Evolutionary conservation across 2,888 invertebrate genomes (phyloP).

Genomic region (Chromoteleia sp.): DNA sequence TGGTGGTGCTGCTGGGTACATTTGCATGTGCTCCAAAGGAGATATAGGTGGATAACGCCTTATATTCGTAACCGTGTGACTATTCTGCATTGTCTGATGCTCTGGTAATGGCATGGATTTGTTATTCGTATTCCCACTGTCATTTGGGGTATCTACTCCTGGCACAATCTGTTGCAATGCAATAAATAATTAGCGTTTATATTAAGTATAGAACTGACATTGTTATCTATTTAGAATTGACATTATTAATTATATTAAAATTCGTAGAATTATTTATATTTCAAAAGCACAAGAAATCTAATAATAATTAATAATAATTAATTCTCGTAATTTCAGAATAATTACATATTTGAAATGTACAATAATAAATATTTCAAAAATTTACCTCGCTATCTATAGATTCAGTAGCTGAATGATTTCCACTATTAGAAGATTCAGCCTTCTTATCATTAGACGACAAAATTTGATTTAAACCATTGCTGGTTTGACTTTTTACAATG

Average conservation of each 20-base stretch:
- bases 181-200: conserved; percentile 1
- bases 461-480: conserved; percentile 80
- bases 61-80: conserved; percentile 78
- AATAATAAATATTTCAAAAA: neutral
- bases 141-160: conserved; percentile 74
- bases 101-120: conserved; percentile 77
- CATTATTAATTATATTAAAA: too few relatives aligned
- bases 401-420: conserved; percentile 74
- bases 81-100: conserved; percentile 79
- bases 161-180: conserved; percentile 69
- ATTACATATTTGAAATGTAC: neutral
- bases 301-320: too few relatives aligned
- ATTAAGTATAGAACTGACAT: too few relatives aligned
- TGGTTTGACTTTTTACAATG: conserved; percentile 86
- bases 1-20: conserved; percentile 81
- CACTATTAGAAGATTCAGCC: conserved; percentile 76
- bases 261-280: too few relatives aligned
- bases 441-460: conserved; percentile 76
- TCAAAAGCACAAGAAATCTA: too few relatives aligned
- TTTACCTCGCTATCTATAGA: conserved; percentile 77
- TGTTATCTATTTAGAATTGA: too few relatives aligned
- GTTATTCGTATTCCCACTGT: conserved; percentile 74
- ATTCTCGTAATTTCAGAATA: too few relatives aligned
- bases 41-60: conserved; percentile 81
- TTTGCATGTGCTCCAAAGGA: conserved; percentile 81